A percentile compares a stretch with the other conserved stretches of the same genome.
Conservation (phyloP, 2,888 invertebrate genomes). For the Tachina lurida region DNA sequence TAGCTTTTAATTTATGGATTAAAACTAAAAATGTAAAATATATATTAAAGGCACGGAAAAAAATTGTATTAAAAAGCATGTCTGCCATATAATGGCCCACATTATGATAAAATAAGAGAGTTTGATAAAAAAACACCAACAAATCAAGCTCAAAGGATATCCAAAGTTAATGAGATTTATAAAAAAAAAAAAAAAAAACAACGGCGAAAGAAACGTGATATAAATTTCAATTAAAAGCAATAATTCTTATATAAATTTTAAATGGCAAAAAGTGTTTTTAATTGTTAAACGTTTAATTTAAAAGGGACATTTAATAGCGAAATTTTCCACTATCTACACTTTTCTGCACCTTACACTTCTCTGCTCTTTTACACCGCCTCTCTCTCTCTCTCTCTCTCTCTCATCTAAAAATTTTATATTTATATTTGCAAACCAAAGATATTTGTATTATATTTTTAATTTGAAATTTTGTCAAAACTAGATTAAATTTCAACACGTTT, state of each 20-base stretch:
- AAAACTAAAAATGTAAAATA: conserved; percentile 18
- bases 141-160: not conserved
- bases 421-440: too few species aligned
- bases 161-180: not conserved
- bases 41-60: not conserved
- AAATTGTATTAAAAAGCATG: not conserved
- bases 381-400: too few species aligned
- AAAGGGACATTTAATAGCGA: too few species aligned
- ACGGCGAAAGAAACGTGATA: not conserved
- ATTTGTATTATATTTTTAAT: too few species aligned
- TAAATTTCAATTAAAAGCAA: not conserved
- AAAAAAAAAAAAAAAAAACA: not conserved
- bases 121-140: not conserved
- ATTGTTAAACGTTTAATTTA: too few species aligned
- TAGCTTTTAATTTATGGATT: conserved; percentile 30
- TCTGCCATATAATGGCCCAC: conserved; percentile 10
- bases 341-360: too few species aligned
- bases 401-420: too few species aligned
- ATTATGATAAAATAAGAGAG: not conserved
- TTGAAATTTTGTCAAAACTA: too few species aligned
- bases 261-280: too few species aligned
- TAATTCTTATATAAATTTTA: not conserved
- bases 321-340: too few species aligned
- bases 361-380: too few species aligned
- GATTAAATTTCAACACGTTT: not conserved